Evolutionary conservation across 2,797 vertebrate genomes (phyloP), one percentile per base, ranked within the genome.

Genomic region (Rhabdomys pumilio): DNA sequence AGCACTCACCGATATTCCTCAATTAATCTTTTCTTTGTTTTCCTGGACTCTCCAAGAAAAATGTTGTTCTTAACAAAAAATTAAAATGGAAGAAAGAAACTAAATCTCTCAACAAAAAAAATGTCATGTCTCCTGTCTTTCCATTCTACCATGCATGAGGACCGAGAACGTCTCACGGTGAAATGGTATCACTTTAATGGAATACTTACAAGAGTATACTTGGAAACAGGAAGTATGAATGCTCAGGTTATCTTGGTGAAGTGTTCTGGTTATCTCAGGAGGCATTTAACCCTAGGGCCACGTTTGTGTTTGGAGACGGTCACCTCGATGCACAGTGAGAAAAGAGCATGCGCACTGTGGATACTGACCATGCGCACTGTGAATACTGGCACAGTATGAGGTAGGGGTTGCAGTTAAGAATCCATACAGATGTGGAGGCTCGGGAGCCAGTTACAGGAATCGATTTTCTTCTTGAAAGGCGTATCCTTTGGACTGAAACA

Each of bases 141-240:
- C 13, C 13, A 44, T 5, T 72, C 63, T 26, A 69, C 13, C 26
- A 63, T 22, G 13, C n/a, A 65, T 65, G 53, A 77, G 44, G 90
- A 75, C 24, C 61, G 53, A 82, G 92, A 84, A 59, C 63, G 44
- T 65, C 47, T 89, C 90, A 50, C 6, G 57, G 24, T 86, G 31
- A 59, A 44, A 77, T 90, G n/a, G 34, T 31, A 93, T 90, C 75
- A 57, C 67, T 77, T 73, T 82, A 92, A 94, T 50, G n/a, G 34
- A 95, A 50, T 50, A 50, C 10, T 50, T 50, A 11, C 11, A 50
- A 50, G 50, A 50, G 92, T 83, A 47, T 20, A 77, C 10, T 10
- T 38, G 94, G 59, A 44, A 81, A 50, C 3, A 61, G 41, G 69
- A 94, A 44, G 80, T 50, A 81, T 82, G n/a, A 73, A 44, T 72